Evolutionary conservation across 1,140 invertebrate species (phyloP), one percentile per base, ranked within the genome.

Genomic region (Choristoneura fumiferana): DNA sequence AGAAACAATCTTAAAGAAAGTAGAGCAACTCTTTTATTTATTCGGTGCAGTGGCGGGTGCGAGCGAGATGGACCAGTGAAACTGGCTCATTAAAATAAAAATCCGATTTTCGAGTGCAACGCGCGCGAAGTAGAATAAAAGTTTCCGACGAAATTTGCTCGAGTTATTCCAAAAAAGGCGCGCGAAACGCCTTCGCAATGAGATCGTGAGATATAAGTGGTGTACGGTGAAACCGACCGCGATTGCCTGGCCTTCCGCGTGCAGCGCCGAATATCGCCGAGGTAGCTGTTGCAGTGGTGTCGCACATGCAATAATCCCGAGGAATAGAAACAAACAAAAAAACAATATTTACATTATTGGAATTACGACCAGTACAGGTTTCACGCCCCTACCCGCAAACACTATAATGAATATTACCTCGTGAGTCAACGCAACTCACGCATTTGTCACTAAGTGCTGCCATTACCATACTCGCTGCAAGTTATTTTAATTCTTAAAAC

Each of bases 81-180:
- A 87, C 82, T 78, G 74, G 82, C 84, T 87, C 81, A 89, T 89
- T 89, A 89, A 88, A 87, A 87, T 89, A 89, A 87, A 88, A 87
- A 84, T 86, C 71, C 69, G 80, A 85, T 84, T 85, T 85, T 74
- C 58, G 84, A 87, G 82, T 84, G 76, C 81, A 85, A 78, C 76
- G 77, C 72, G 78, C 74, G 76, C 76, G 79, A 63, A 81, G 78
- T 70, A 63, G 81, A 84, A 84, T 84, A 82, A 85, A 87, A 83
- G 75, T 86, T 84, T 79, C 81, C 77, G 69, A 78, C 77, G 71
- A 88, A 86, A 81, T 86, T 86, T 85, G 83, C 83, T 85, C 85
- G 83, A 83, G 76, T 85, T 87, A 85, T 76, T 81, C 82, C 79
- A 85, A 84, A 84, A 85, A 88, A 83, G 78, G 76, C 67, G 64